A percentile compares a stretch with the other conserved stretches of the same genome.
Evolutionary conservation across 2,797 vertebrate species (phyloP).

Genomic region (Sciaenops ocellatus): DNA sequence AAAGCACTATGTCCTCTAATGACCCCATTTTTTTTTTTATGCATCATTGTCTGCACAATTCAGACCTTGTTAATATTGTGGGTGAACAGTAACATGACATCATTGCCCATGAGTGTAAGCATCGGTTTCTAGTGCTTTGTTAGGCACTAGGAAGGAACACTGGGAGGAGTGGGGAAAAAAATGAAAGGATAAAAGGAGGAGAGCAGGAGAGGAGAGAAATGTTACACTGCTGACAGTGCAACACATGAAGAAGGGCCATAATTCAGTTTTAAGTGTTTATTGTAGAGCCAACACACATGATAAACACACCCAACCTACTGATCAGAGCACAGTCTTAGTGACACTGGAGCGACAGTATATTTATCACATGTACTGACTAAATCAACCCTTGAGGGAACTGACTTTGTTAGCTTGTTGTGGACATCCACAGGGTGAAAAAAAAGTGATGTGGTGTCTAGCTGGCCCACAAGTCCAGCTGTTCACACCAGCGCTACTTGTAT

Average conservation of each 20-base stretch:
- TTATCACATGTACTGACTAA: background rate
- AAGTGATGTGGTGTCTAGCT: background rate
- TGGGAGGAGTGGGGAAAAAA: slow-evolving; percentile 32
- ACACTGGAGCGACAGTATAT: background rate
- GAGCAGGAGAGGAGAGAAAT: slow-evolving; percentile 30
- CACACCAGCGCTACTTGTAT: background rate
- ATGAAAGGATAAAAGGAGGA: slow-evolving; percentile 26
- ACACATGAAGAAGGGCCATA: slow-evolving; percentile 14
- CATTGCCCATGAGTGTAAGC: slow-evolving; percentile 57
- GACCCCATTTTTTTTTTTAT: slow-evolving; percentile 35
- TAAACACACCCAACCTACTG: background rate
- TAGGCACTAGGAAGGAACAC: slow-evolving; percentile 22
- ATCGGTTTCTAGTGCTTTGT: slow-evolving; percentile 48
- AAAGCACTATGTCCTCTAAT: slow-evolving; percentile 15
- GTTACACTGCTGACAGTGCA: slow-evolving; percentile 17
- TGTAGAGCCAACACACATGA: slow-evolving; percentile 18
- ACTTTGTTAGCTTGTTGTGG: background rate
- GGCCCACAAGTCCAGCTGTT: slow-evolving; percentile 30
- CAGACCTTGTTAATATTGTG: slow-evolving; percentile 18
- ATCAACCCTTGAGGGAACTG: background rate
- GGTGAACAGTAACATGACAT: slow-evolving; percentile 49
- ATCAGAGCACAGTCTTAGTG: slow-evolving; percentile 3
- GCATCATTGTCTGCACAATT: slow-evolving; percentile 13
- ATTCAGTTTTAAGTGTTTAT: slow-evolving; percentile 32
- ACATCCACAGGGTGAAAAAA: background rate